These are phyloP conservation scores for Cinara cedri DNA, from an alignment of 2,888 invertebrate species.

Conservation along the genomic window DNA sequence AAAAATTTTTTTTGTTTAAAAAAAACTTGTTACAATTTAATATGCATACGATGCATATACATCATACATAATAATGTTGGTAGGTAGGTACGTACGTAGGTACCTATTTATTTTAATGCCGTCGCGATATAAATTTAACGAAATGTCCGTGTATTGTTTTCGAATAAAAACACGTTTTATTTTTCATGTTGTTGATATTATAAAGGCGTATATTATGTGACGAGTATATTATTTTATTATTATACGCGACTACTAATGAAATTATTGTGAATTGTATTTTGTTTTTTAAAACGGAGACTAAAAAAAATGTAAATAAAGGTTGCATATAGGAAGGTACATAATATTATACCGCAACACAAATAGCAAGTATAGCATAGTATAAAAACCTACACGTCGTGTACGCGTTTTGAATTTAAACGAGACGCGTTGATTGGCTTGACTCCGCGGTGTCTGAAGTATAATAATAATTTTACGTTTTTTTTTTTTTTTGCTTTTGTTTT, in stretches of 20 bases:
- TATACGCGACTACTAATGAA: slow-evolving; percentile 9
- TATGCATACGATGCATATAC: too few species aligned
- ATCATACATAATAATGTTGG: neutral
- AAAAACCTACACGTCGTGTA: neutral
- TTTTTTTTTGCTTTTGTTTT: too few species aligned
- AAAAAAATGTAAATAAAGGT: slow-evolving; percentile 10
- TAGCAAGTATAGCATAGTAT: slow-evolving; percentile 1
- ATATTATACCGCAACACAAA: neutral
- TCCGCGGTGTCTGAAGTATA: neutral
- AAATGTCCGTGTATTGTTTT: neutral
- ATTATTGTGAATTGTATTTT: neutral
- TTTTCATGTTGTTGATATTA: neutral
- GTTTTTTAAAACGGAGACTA: slow-evolving; percentile 6
- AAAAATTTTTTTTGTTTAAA: neutral
- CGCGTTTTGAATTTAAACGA: slow-evolving; percentile 37
- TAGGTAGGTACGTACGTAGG: too few species aligned
- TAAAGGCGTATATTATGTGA: neutral
- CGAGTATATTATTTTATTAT: too few species aligned
- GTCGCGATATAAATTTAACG: slow-evolving; percentile 1
- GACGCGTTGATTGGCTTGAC: slow-evolving; percentile 1
- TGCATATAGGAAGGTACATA: neutral
- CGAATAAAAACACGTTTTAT: neutral
- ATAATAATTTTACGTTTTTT: too few species aligned
- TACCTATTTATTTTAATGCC: neutral
- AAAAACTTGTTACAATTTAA: slow-evolving; percentile 11